Conservation (phyloP, 2,797 vertebrate genomes). For the Danio kyathit region DNA sequence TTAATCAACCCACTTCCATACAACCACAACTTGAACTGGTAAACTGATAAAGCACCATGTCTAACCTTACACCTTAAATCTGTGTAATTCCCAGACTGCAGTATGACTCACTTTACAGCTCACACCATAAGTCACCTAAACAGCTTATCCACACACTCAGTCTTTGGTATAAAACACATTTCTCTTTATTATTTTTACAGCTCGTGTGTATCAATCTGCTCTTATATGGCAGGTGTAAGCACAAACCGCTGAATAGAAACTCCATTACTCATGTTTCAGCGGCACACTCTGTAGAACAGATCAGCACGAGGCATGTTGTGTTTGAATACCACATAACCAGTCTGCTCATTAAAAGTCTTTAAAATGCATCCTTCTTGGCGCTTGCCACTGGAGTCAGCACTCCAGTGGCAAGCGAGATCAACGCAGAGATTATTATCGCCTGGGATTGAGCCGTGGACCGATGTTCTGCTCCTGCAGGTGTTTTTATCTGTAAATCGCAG, state of each 20-base stretch:
- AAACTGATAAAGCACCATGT: no score
- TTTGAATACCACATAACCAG: neutral
- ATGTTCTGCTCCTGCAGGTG: neutral
- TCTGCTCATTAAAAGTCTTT: slow-evolving; percentile 2
- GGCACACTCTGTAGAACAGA: neutral
- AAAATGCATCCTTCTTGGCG: neutral
- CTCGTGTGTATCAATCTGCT: neutral
- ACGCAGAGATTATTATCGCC: neutral
- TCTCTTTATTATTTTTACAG: neutral
- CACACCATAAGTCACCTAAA: neutral
- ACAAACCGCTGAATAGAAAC: neutral
- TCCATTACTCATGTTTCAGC: neutral
- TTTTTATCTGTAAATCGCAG: slow-evolving; percentile 5
- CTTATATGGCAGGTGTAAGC: neutral
- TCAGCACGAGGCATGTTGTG: neutral
- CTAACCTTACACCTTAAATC: no score
- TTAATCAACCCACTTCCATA: no score
- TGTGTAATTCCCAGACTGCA: no score
- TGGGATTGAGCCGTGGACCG: neutral
- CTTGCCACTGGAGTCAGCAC: neutral
- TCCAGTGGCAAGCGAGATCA: neutral
- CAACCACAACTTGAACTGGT: no score
- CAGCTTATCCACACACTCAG: neutral
- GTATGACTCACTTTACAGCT: no score
- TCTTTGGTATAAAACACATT: neutral